Conservation (phyloP, 2,888 invertebrate species). For the Patella caerulea region DNA sequence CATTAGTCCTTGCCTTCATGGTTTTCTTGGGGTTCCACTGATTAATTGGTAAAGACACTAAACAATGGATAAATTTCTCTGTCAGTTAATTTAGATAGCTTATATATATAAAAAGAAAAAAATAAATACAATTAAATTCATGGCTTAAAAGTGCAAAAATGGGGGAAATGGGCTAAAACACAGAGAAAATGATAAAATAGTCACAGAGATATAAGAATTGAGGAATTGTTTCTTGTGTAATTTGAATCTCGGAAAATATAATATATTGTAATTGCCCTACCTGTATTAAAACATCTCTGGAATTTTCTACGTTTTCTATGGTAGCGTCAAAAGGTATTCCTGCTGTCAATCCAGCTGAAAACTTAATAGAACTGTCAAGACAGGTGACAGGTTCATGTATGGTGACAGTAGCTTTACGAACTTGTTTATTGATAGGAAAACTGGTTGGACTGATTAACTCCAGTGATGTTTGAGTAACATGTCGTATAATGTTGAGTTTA, state of each 20-base stretch:
- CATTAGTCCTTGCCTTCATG: too few species aligned
- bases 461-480: slow-evolving; percentile 55
- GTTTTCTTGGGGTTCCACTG: too few species aligned
- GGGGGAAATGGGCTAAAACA: too few species aligned
- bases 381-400: slow-evolving; percentile 89
- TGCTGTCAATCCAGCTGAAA: slow-evolving; percentile 92
- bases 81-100: too few species aligned
- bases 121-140: too few species aligned
- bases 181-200: too few species aligned
- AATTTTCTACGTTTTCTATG: slow-evolving; percentile 83
- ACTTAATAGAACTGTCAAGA: slow-evolving; percentile 84
- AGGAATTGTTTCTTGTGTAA: background rate
- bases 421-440: slow-evolving; percentile 45
- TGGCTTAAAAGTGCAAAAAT: too few species aligned
- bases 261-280: slow-evolving; percentile 71
- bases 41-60: too few species aligned
- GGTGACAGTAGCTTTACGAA: slow-evolving; percentile 70
- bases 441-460: slow-evolving; percentile 47
- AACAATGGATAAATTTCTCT: too few species aligned
- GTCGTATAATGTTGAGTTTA: slow-evolving; percentile 53
- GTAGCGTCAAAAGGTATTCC: slow-evolving; percentile 90
- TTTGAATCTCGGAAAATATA: background rate
- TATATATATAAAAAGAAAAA: too few species aligned
- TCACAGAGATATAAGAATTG: background rate
- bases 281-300: slow-evolving; percentile 83